These are phyloP conservation scores for Rhinogobius similis DNA, from an alignment of 2,113 vertebrate species.

Conservation along the genomic window DNA sequence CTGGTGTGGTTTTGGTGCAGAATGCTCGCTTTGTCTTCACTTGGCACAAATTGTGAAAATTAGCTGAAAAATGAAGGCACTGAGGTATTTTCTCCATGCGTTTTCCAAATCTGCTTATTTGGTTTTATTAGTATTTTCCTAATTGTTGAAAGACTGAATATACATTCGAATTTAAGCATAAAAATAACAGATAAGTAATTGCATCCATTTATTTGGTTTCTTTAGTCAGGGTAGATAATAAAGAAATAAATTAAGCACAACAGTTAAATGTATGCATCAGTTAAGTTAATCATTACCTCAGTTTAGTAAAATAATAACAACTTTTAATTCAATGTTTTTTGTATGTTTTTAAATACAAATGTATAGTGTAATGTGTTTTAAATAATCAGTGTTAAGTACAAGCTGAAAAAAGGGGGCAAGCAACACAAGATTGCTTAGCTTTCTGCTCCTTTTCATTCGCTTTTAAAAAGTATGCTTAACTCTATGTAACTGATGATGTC, in stretches of 20 bases:
- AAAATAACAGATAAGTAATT: background rate
- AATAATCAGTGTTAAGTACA: no score
- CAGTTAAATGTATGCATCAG: background rate
- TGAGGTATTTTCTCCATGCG: background rate
- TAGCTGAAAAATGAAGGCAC: background rate
- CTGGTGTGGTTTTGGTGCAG: slow-evolving; percentile 49
- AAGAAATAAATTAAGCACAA: background rate
- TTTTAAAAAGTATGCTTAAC: no score
- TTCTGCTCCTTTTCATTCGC: no score
- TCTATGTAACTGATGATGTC: no score
- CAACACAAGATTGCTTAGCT: no score
- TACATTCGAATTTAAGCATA: background rate
- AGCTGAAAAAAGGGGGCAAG: no score
- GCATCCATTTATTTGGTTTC: no score
- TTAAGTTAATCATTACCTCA: background rate
- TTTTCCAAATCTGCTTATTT: background rate
- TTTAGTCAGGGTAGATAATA: no score
- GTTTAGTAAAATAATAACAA: background rate
- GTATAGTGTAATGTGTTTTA: no score
- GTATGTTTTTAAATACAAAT: no score
- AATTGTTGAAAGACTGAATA: background rate
- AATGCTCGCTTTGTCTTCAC: slow-evolving; percentile 78
- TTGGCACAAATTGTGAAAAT: slow-evolving; percentile 37
- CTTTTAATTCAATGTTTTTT: no score
- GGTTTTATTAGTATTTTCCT: background rate